A percentile compares a stretch with the other conserved stretches of the same genome.
phyloP scores from a whole-genome alignment of 2,113 vertebrate species.

The Epinephelus cyanopodus region DNA sequence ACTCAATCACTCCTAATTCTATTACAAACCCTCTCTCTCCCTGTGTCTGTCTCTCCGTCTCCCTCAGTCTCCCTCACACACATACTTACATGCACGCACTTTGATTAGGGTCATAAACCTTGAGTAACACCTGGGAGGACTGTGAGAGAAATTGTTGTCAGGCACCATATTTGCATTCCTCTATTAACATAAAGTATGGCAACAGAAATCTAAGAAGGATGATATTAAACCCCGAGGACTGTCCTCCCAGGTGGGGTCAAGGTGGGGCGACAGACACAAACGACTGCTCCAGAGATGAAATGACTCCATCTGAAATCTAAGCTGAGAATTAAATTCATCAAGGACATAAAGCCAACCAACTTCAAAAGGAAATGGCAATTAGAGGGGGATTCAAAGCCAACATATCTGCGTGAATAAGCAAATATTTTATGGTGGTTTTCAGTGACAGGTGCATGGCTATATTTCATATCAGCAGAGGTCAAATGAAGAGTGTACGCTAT shows the following conservation, averaged over 20 bases:
- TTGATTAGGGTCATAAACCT: constrained; percentile 63
- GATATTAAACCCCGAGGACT: constrained; percentile 44
- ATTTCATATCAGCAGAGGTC: constrained; percentile 19
- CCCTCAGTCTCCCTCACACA: constrained; percentile 10
- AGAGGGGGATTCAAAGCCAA: constrained; percentile 63
- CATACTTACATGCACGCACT: constrained; percentile 19
- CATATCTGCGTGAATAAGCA: constrained; percentile 57
- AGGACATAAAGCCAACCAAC: constrained; percentile 32
- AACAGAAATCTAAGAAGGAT: constrained; percentile 49
- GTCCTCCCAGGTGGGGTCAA: constrained; percentile 52
- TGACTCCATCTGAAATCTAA: constrained; percentile 53
- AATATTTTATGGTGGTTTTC: constrained; percentile 35
- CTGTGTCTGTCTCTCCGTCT: constrained; percentile 10
- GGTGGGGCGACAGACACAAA: constrained; percentile 58
- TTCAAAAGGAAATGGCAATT: constrained; percentile 73
- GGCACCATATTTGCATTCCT: constrained; percentile 55
- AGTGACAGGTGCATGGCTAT: constrained; percentile 7
- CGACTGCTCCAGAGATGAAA: constrained; percentile 64
- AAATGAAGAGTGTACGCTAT: background rate
- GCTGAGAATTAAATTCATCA: constrained; percentile 51
- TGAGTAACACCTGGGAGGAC: constrained; percentile 58
- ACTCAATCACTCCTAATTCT: constrained; percentile 68
- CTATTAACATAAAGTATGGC: constrained; percentile 55
- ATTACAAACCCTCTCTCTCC: constrained; percentile 38
- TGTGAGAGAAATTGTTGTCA: constrained; percentile 52